Conservation (phyloP, 2,113 vertebrate species). For the Pluvialis apricaria region DNA sequence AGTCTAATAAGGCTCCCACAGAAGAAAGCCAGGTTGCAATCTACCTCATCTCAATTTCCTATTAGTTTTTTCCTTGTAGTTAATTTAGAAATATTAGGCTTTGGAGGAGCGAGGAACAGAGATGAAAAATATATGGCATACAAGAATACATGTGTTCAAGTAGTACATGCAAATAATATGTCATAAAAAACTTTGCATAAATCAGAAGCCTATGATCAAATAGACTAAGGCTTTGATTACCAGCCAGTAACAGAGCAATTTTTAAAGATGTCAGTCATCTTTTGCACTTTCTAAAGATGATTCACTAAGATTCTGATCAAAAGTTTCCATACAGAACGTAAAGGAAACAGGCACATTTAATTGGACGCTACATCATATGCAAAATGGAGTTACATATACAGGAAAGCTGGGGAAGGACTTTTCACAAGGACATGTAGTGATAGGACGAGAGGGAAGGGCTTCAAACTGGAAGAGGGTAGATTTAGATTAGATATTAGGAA, state of each 20-base stretch:
- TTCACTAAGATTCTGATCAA: background rate
- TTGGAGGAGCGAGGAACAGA: background rate
- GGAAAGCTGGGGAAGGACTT: too few relatives aligned
- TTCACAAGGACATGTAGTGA: too few relatives aligned
- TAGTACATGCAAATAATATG: background rate
- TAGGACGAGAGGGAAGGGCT: too few relatives aligned
- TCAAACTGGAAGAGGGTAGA: too few relatives aligned
- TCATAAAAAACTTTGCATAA: background rate
- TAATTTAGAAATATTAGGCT: background rate
- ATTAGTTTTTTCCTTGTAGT: background rate
- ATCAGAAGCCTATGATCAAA: constrained; percentile 1
- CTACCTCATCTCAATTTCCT: background rate
- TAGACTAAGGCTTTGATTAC: background rate
- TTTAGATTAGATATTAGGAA: too few relatives aligned
- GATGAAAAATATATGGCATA: background rate
- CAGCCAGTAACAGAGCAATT: background rate
- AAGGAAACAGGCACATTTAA: background rate
- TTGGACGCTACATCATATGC: background rate
- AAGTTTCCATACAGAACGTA: constrained; percentile 1
- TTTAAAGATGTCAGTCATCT: background rate
- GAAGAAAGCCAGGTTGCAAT: background rate
- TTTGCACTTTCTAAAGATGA: background rate
- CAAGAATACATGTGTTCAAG: background rate
- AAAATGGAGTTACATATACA: background rate
- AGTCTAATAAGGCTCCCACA: background rate